Conservation (phyloP, 1,140 invertebrate species). For the Heliconius eleuchia region DNA sequence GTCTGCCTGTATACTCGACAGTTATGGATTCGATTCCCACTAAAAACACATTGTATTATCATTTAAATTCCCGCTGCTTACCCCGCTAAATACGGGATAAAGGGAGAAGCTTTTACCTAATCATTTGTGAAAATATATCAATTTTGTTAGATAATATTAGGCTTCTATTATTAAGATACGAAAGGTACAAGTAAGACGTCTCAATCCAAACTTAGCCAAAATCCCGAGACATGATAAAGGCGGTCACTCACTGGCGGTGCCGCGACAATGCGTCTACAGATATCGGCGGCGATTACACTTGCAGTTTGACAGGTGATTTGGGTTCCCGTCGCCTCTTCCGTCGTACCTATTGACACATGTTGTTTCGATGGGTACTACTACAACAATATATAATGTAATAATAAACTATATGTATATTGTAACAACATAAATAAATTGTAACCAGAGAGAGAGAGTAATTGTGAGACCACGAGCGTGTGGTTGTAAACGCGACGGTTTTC, state of each 20-base stretch:
- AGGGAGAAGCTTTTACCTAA: no score
- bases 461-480: no score
- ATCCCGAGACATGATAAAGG: slow-evolving; percentile 44
- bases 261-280: slow-evolving; percentile 67
- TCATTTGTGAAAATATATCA: not conserved
- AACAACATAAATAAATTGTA: not conserved
- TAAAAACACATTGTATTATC: no score
- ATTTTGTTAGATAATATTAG: not conserved
- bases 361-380: slow-evolving; percentile 28
- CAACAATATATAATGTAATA: not conserved
- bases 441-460: no score
- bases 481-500: no score
- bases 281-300: slow-evolving; percentile 58
- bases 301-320: slow-evolving; percentile 74
- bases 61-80: no score
- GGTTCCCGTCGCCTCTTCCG: slow-evolving; percentile 63
- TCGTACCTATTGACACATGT: slow-evolving; percentile 60
- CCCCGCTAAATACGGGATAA: no score
- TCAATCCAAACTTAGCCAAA: slow-evolving; percentile 44
- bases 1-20: no score
- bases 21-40: no score
- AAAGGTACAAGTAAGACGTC: slow-evolving; percentile 21
- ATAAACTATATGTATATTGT: not conserved
- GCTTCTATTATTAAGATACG: not conserved
- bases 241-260: slow-evolving; percentile 55